Evolutionary conservation across 2,113 vertebrate genomes (phyloP).

Genomic region (Turdus rufiventris): DNA sequence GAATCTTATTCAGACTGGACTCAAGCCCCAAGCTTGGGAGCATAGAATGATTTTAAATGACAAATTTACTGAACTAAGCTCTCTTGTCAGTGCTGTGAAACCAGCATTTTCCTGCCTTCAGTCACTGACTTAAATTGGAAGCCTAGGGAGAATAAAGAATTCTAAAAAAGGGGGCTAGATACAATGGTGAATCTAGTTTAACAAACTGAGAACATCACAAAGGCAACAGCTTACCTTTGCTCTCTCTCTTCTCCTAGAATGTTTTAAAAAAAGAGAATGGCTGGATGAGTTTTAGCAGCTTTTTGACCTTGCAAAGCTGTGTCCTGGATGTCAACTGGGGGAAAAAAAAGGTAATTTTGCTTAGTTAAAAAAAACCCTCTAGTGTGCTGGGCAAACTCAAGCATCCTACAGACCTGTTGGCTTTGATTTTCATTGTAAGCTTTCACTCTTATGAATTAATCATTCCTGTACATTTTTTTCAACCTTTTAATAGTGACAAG

Average conservation of each 20-base stretch:
- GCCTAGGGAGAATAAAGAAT: neutral
- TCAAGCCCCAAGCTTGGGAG: neutral
- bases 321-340: neutral
- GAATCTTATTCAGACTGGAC: neutral
- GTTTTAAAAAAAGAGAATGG: neutral
- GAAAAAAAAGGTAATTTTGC: neutral
- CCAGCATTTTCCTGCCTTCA: constrained; percentile 8
- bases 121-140: constrained; percentile 2
- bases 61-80: neutral
- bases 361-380: neutral
- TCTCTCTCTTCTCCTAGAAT: neutral
- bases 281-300: neutral
- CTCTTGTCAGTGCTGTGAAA: neutral
- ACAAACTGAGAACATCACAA: neutral
- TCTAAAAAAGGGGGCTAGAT: neutral
- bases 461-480: neutral
- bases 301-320: neutral
- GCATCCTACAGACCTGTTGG: neutral
- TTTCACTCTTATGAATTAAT: neutral
- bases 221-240: neutral
- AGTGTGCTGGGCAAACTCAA: neutral
- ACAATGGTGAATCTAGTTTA: neutral
- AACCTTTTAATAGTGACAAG: neutral
- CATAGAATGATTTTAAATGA: neutral
- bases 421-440: neutral